Percentiles rank a stretch among this genome's conserved stretches.
These are phyloP conservation scores for Cryptocheilus praepositus DNA, from an alignment of 2,888 invertebrate genomes.

Conservation along the genomic window DNA sequence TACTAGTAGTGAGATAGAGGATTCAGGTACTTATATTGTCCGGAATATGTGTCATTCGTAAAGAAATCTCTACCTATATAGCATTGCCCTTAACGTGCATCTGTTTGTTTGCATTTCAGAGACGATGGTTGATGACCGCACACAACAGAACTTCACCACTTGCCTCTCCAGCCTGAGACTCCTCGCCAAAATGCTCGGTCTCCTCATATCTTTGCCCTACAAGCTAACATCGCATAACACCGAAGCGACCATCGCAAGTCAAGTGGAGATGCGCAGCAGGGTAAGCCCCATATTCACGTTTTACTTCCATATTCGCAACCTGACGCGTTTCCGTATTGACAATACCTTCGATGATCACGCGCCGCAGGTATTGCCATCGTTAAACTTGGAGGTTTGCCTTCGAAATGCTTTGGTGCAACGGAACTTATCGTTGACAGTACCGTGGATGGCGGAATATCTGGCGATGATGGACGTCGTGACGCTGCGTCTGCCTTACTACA, in stretches of 20 bases:
- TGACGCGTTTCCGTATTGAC: constrained; percentile 9
- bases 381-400: constrained; percentile 80
- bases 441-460: constrained; percentile 90
- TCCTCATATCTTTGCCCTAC: constrained; percentile 85
- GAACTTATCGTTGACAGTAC: constrained; percentile 84
- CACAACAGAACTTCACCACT: constrained; percentile 63
- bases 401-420: constrained; percentile 78
- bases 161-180: constrained; percentile 77
- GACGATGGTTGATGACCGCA: constrained; percentile 67
- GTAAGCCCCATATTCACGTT: constrained; percentile 56
- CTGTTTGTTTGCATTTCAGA: constrained; percentile 53
- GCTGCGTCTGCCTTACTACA: constrained; percentile 82
- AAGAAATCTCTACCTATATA: no score
- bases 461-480: constrained; percentile 87
- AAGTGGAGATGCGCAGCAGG: constrained; percentile 75
- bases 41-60: background rate
- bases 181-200: constrained; percentile 89
- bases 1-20: constrained; percentile 73
- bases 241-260: constrained; percentile 73
- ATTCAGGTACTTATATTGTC: constrained; percentile 65
- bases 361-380: constrained; percentile 79
- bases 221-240: constrained; percentile 71
- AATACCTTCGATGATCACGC: constrained; percentile 21
- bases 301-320: background rate
- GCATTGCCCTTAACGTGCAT: background rate